These are phyloP conservation scores for Polypterus senegalus DNA, from an alignment of 2,113 vertebrate genomes.

Conservation along the genomic window DNA sequence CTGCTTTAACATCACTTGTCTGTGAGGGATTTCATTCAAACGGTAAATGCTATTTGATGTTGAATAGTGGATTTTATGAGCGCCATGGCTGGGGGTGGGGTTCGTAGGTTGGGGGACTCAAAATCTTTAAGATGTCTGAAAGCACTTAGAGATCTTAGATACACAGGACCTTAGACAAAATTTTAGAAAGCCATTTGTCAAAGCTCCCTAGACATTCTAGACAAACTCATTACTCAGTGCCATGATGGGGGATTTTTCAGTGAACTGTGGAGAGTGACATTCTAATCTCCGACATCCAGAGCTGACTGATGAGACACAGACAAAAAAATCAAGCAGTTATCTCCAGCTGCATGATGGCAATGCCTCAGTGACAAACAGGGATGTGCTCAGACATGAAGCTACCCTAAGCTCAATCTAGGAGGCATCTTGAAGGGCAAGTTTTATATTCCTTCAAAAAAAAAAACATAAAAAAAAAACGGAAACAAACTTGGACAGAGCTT, in stretches of 20 bases:
- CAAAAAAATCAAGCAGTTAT: constrained; percentile 4
- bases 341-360: not conserved
- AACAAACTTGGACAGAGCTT: no score
- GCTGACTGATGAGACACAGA: constrained; percentile 14
- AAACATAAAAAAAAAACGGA: not conserved
- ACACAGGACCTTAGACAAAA: constrained; percentile 10
- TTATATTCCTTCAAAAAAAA: constrained; percentile 15
- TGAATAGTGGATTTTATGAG: no score
- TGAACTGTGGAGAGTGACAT: constrained; percentile 40
- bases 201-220: constrained; percentile 19
- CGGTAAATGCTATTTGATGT: no score
- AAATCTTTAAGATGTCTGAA: not conserved
- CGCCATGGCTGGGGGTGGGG: no score
- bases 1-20: no score
- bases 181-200: constrained; percentile 16
- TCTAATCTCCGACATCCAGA: constrained; percentile 39
- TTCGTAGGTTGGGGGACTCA: no score
- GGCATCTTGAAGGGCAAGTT: constrained; percentile 7
- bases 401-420: constrained; percentile 14
- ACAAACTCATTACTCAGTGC: constrained; percentile 19
- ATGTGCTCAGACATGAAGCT: constrained; percentile 14
- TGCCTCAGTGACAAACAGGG: not conserved
- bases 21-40: no score
- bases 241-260: constrained; percentile 39
- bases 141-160: constrained; percentile 4